Evolutionary conservation across 2,113 vertebrate species (phyloP), one percentile per base, ranked within the genome.

Genomic region (Dunckerocampus dactyliophorus): DNA sequence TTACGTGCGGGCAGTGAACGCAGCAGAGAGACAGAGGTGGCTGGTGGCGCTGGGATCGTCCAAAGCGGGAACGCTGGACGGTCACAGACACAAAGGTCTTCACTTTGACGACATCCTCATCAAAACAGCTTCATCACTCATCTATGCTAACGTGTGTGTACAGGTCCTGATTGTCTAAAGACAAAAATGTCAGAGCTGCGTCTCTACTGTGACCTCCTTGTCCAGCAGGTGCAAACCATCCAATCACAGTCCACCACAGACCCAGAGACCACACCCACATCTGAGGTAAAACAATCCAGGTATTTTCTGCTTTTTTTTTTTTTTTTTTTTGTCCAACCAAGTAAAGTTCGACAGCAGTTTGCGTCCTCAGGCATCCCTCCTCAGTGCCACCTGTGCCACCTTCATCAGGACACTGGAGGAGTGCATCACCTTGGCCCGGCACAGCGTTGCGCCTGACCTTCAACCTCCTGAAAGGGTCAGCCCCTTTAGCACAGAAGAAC

Each of bases 141-240:
- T 54, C 1, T 64, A 20, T 42, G 37, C 22, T 24, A 24, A 3
- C n/a, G 15, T 53, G 16, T 37, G 45, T 43, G 10, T 47, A 16
- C 24, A 88, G 86, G 81, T 72, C 82, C 86, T 2, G 84, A 96
- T 81, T 97, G 94, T 83, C 85, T 99, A 80, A 98, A 93, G 91
- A 97, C 94, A 53, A 99, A 99, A 93, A 98, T 98, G 96, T 98
- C 96, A 0, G 96, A 99, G 80, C 93, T 98, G 65, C 94, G 96
- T 59, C 92, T 99, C 65, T 99, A 98, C 92, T 97, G 97, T 86
- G 95, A 98, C 88, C 92, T 98, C 68, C 81, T 88, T 1, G 82
- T 88, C 46, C 84, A 88, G 54, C 86, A 88, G 64, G 86, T 88
- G 52, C 84, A 88, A 43, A 86, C 81, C 0, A 82, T 88, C 76